Base-by-base conservation (phyloP, 2,797 vertebrate species). In the Coracias cyanogaster region DNA sequence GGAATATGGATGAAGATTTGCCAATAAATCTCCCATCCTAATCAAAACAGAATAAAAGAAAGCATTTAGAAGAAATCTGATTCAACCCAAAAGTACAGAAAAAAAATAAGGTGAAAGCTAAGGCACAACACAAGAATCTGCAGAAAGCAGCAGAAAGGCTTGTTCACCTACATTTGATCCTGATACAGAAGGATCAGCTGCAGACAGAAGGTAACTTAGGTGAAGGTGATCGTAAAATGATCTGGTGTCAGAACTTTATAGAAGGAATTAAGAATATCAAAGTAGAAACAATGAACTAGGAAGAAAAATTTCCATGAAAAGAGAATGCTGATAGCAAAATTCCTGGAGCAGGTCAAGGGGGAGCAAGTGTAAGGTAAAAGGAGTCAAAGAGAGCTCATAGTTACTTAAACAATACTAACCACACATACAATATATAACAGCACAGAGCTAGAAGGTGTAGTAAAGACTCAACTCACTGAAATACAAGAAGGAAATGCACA, bases 61-160 rank as follows among this genome's bases (percentile, higher is more conserved):
- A 82, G 31, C 25, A 77, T 93, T 71, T 73, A 48, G 45, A 87
- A 78, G 35, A 89, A 80, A 80, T 71, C 31, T 86, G 77, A 84
- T 71, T 85, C 35, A 86, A 57, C 9, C 9, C 17, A 19, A n/a
- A 87, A 71, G 29, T 29, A 39, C 35, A 82, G 55, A 62, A 69
- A 67, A 84, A 78, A 76, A 0, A 0, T 20, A 65, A 82, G 24
- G 51, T 48, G 25, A 91, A 89, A 82, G 25, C n/a, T 81, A 86
- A 79, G 43, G 82, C 55, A 46, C 14, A 86, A 60, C 43, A 76
- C 37, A 86, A 70, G 39, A 82, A 80, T 18, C 29, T 66, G 35
- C 66, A 86, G 74, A 82, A 82, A 92, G 37, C 71, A 96, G 76
- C 43, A 85, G 74, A 86, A 89, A 89, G 19, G 62, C 39, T 82